phyloP scores from a whole-genome alignment of 2,797 vertebrate species.

The Liparis tanakae region DNA sequence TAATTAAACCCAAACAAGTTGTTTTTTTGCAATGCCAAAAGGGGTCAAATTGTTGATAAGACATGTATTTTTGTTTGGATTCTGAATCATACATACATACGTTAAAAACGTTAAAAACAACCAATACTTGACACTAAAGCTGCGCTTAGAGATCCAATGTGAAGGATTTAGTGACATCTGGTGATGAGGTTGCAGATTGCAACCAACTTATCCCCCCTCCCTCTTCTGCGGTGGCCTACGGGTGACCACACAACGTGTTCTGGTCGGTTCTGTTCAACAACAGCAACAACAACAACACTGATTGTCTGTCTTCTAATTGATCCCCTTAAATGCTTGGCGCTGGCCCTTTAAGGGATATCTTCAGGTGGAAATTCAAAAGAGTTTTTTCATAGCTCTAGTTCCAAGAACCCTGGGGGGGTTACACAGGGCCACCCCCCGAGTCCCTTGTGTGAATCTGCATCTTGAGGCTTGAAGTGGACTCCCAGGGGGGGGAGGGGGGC shows the following conservation, averaged over 20 bases:
- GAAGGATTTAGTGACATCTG: background rate
- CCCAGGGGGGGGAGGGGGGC: slow-evolving; percentile 12
- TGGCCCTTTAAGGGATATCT: background rate
- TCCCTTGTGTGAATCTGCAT: slow-evolving; percentile 7
- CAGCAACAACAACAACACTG: no score
- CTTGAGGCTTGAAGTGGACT: background rate
- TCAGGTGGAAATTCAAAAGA: background rate
- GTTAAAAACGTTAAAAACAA: background rate
- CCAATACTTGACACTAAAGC: background rate
- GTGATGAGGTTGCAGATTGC: background rate
- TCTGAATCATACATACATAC: background rate
- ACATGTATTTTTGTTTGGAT: background rate
- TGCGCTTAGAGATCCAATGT: background rate
- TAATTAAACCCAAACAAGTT: background rate
- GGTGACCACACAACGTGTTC: background rate
- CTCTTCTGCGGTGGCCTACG: no score
- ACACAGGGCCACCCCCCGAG: background rate
- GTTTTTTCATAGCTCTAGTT: background rate
- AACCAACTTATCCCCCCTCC: no score
- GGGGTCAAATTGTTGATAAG: no score
- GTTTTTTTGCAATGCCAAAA: background rate
- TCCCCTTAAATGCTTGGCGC: background rate
- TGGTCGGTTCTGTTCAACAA: background rate
- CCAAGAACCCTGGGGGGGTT: background rate
- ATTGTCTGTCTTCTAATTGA: background rate